Conservation (phyloP, 2,113 vertebrate genomes). For the Paradisaea rubra region DNA sequence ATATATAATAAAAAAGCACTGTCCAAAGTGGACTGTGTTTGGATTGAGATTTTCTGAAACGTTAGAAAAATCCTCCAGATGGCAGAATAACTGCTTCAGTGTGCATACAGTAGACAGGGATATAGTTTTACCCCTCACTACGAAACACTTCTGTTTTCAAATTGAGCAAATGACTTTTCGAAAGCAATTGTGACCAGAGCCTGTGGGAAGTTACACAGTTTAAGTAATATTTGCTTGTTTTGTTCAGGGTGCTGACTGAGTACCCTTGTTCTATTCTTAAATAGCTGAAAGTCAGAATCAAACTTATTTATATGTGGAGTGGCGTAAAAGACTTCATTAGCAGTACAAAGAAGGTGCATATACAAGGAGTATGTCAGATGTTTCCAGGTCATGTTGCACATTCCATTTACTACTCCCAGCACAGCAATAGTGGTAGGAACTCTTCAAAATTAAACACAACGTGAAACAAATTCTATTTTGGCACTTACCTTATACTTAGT, state of each 20-base stretch:
- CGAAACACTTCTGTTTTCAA: neutral
- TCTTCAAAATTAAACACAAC: neutral
- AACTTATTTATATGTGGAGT: neutral
- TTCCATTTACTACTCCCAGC: neutral
- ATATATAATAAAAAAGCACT: neutral
- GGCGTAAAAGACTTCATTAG: neutral
- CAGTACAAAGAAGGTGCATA: neutral
- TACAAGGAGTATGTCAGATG: neutral
- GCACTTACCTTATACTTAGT: neutral
- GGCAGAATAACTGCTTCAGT: conserved; percentile 49
- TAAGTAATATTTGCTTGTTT: neutral
- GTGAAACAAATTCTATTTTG: neutral
- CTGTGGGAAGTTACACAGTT: neutral
- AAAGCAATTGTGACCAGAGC: neutral
- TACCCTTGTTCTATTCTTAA: neutral
- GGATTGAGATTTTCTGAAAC: neutral
- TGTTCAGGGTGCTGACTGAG: neutral
- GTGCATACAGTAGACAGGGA: neutral
- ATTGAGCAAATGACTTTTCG: neutral
- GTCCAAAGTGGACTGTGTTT: neutral
- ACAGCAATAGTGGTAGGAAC: neutral
- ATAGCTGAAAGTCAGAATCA: neutral
- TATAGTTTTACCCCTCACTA: neutral
- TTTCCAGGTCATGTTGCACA: neutral
- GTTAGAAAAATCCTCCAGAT: conserved; percentile 37